Conservation (phyloP, 2,113 vertebrate genomes). For the Ifrita kowaldi region DNA sequence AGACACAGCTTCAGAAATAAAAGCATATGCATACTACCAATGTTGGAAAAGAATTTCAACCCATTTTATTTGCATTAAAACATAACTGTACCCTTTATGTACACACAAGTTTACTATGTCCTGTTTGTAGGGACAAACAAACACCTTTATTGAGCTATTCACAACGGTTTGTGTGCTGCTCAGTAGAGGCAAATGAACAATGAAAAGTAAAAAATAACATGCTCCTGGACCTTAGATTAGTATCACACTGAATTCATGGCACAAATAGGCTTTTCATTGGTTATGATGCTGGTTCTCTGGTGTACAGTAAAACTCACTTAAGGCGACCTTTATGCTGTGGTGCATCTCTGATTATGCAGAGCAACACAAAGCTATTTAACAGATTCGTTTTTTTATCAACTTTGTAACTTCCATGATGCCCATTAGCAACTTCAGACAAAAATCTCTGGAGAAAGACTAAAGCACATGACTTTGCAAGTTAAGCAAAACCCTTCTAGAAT, state of each 20-base stretch:
- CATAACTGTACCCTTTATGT: background rate
- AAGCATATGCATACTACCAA: background rate
- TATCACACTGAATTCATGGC: background rate
- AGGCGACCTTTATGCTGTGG: background rate
- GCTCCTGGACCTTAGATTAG: background rate
- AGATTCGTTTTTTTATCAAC: background rate
- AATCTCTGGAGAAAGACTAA: background rate
- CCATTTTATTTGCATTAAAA: background rate
- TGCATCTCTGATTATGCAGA: background rate
- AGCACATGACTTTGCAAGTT: background rate
- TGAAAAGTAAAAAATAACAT: background rate
- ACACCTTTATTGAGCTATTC: background rate
- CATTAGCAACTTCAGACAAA: background rate
- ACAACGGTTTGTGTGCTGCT: background rate
- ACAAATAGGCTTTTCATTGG: background rate
- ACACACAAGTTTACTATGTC: background rate
- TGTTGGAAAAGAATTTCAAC: background rate
- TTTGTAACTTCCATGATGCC: background rate
- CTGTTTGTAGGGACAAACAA: background rate
- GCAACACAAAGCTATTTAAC: background rate
- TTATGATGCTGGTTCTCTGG: background rate
- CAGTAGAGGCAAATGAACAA: background rate
- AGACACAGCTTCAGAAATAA: background rate
- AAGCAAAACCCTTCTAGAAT: background rate
- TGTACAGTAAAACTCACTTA: background rate